phyloP scores from a whole-genome alignment of 2,797 vertebrate genomes.

The Crenuchus spilurus region DNA sequence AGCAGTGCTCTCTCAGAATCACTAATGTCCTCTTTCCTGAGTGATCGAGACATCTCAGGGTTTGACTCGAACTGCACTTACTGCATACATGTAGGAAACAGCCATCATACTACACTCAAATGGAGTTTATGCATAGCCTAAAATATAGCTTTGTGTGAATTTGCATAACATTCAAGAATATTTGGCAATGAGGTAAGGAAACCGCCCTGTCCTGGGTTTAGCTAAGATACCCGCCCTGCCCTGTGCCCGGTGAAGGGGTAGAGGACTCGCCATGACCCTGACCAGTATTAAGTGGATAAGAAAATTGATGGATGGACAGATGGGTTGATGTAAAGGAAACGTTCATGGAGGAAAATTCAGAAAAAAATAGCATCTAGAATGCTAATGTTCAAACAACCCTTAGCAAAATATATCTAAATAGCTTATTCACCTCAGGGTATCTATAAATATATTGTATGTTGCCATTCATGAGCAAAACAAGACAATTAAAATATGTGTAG shows the following conservation, averaged over 20 bases:
- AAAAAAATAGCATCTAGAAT: neutral
- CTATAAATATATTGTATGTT: constrained; percentile 39
- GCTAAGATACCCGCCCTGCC: no score
- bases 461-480: constrained; percentile 25
- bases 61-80: constrained; percentile 38
- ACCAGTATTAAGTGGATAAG: no score
- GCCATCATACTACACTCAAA: constrained; percentile 24
- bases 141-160: constrained; percentile 2
- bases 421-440: constrained; percentile 4
- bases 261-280: no score
- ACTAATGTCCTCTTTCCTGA: constrained; percentile 53
- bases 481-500: constrained; percentile 39
- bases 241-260: no score
- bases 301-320: no score
- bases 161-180: neutral
- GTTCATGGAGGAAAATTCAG: neutral
- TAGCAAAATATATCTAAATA: constrained; percentile 11
- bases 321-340: no score
- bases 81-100: constrained; percentile 27
- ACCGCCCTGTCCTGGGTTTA: no score
- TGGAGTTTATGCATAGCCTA: neutral
- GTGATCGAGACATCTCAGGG: constrained; percentile 54
- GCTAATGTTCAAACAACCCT: neutral
- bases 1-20: constrained; percentile 50
- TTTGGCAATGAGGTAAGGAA: neutral